These are phyloP conservation scores for Merluccius polli DNA, from an alignment of 2,797 vertebrate species.

Conservation along the genomic window DNA sequence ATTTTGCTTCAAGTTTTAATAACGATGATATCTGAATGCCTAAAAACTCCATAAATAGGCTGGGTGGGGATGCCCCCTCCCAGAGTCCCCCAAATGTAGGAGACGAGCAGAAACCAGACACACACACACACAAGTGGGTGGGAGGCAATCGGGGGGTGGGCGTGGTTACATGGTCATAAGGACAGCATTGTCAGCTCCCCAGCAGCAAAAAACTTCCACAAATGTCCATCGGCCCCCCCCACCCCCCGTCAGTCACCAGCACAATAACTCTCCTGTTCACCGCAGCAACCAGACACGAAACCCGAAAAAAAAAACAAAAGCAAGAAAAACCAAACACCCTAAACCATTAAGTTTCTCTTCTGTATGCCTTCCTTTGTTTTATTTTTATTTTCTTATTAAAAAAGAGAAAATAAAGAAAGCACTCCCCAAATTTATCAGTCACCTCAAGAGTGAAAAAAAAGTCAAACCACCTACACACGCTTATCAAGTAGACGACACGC, in stretches of 20 bases:
- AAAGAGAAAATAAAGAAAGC: conserved; percentile 36
- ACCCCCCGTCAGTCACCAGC: neutral
- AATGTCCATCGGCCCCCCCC: conserved; percentile 39
- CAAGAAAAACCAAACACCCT: neutral
- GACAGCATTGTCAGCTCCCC: conserved; percentile 34
- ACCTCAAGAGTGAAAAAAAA: conserved; percentile 19
- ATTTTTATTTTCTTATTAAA: conserved; percentile 59
- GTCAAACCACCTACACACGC: conserved; percentile 34
- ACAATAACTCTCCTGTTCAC: neutral
- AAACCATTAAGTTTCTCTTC: conserved; percentile 31
- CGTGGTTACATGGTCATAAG: conserved; percentile 10
- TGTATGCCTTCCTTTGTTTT: conserved; percentile 49
- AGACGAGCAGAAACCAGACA: conserved; percentile 19
- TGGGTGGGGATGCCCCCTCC: conserved; percentile 27
- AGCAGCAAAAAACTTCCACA: conserved; percentile 59
- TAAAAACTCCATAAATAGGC: conserved; percentile 46
- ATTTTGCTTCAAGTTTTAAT: conserved; percentile 59
- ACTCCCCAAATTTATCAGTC: conserved; percentile 57
- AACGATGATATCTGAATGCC: conserved; percentile 41
- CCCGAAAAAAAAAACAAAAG: neutral
- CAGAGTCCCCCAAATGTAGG: conserved; percentile 37
- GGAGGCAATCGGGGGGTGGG: conserved; percentile 16
- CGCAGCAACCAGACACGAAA: neutral
- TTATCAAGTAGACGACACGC: neutral
- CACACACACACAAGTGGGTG: conserved; percentile 18